Base-by-base conservation (phyloP, 2,888 invertebrate genomes). In the Stenodema calcarata region DNA sequence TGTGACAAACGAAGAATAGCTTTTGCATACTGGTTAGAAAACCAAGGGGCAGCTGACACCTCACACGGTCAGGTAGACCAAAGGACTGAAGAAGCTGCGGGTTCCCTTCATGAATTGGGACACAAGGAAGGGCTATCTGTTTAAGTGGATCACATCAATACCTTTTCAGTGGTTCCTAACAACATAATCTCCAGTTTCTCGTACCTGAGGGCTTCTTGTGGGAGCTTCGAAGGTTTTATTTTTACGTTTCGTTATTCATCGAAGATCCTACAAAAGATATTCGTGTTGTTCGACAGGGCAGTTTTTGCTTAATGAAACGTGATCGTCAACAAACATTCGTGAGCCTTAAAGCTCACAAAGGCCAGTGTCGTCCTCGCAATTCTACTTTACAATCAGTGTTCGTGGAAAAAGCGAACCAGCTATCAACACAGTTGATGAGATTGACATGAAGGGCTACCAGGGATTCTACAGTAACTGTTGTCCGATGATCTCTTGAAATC, bases 141-240 rank as follows among this genome's bases (percentile, higher is more conserved):
- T 35, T 35, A 73, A 73, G 73, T 73, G 73, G 73, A 73, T 73
- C 73, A 11, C 12, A 28, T 73, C 73, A 41, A 73, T 73, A 73
- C 35, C 30, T 73, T 30, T 73, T 41, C 35, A 41, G 35, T 35
- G 18, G 30, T 73, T 73, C 35, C 41, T 12, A 73, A 73, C 35
- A 73, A 73, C 73, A 73, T 73, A 35, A 73, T 73, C 73, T 73
- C 73, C 73, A 41, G 41, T 73, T 73, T 73, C 73, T 73, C n/a
- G 12, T 73, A 73, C 73, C 73, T 73, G 73, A 16, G n/a, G 23
- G n/a, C 23, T 62, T 23, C 62, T 18, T 62, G 14, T 18, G 9
- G n/a, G 18, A 18, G 11, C 0, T 62, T 62, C 12, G 23, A 62
- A 62, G 62, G 62, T 23, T 62, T 62, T 62, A 9, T 18, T 23